Evolutionary conservation across 2,113 vertebrate genomes (phyloP), one percentile per base, ranked within the genome.

Genomic region (Petaurus breviceps): DNA sequence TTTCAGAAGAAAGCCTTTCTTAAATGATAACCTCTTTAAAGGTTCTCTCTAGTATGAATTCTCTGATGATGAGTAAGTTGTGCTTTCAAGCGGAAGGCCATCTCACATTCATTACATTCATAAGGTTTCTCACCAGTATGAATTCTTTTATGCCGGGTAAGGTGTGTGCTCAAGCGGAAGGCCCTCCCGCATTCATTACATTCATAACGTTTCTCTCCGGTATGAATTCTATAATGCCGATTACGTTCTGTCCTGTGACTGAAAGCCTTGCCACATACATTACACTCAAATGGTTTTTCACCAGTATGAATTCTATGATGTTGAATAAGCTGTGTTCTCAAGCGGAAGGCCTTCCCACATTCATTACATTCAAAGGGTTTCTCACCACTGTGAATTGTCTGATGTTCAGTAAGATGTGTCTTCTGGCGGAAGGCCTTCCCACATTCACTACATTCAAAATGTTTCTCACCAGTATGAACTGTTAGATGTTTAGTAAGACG

Each of bases 401-500:
- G 97, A 94, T 98, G 96, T 93, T 97, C 97, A 93, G 98, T 97
- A 47, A 97, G 94, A 50, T 95, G 96, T 84, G 97, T 97, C 53
- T 97, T 97, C 91, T 93, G 92, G 43, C 96, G 92, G 61, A 98
- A 98, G 47, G 97, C 97, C 77, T 98, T 98, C 54, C 98, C 98
- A 92, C 98, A 98, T 57, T 97, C 97, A 23, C 90, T 93, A 95
- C 98, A 98, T 92, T 94, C 94, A 54, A 97, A 97, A 47, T 97
- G 97, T 96, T 98, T 98, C 90, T 97, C 97, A 98, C 99, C 98
- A 0, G 99, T 99, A 97, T 99, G 99, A 49, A 98, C 99, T 61
- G 98, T 98, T 51, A 98, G 97, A 96, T 99, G 99, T 37, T 98
- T 98, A 91, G 98, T 98, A 46, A 99, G 98, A 77, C 98, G 99